Evolutionary conservation across 1,140 invertebrate genomes (phyloP).

Genomic region (Ptiloglossa arizonensis): DNA sequence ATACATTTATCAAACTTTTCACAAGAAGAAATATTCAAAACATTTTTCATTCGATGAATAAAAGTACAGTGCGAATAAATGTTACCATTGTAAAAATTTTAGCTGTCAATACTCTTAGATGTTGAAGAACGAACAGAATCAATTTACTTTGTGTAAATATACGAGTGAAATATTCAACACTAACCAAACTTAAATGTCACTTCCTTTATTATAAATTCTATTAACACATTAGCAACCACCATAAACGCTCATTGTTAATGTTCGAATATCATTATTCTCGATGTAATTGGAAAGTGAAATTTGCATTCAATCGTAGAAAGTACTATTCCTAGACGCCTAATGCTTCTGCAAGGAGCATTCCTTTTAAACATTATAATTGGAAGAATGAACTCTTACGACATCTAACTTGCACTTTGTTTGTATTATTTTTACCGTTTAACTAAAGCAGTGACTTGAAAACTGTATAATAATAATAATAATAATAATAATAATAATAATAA

Average conservation of each 20-base stretch:
- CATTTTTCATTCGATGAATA: background rate
- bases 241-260: slow-evolving; percentile 6
- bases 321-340: slow-evolving; percentile 31
- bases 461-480: too few relatives aligned
- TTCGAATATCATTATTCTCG: slow-evolving; percentile 34
- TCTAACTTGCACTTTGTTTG: background rate
- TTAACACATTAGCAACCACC: slow-evolving; percentile 21
- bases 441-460: too few relatives aligned
- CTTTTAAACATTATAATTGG: slow-evolving; percentile 12
- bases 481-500: too few relatives aligned
- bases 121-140: background rate
- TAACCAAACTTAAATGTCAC: slow-evolving; percentile 36
- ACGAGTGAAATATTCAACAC: background rate
- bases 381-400: slow-evolving; percentile 1
- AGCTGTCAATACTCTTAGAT: background rate
- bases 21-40: background rate
- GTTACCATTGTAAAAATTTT: background rate
- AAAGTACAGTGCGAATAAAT: background rate
- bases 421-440: too few relatives aligned
- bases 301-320: slow-evolving; percentile 52
- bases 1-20: slow-evolving; percentile 29
- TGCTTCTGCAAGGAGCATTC: slow-evolving; percentile 1
- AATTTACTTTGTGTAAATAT: background rate
- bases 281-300: slow-evolving; percentile 36
- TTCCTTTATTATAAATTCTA: slow-evolving; percentile 36